Evolutionary conservation across 2,797 vertebrate genomes (phyloP).

Genomic region (Allobates femoralis): DNA sequence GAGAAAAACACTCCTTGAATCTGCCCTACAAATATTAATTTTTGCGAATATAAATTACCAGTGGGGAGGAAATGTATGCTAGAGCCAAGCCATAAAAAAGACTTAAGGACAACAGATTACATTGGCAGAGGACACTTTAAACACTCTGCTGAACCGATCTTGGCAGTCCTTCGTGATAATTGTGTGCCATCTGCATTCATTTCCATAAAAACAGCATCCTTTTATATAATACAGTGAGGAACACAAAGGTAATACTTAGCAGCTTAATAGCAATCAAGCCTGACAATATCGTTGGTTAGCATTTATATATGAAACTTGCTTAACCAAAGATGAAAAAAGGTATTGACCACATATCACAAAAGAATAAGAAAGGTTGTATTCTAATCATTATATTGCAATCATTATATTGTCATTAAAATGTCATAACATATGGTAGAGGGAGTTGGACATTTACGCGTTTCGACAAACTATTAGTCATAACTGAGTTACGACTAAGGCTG

Average conservation of each 20-base stretch:
- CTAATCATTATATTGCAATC: too few relatives aligned
- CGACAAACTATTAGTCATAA: too few relatives aligned
- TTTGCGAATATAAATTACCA: background rate
- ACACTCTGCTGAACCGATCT: conserved; percentile 40
- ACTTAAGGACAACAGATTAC: conserved; percentile 11
- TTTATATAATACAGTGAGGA: background rate
- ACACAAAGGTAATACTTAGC: background rate
- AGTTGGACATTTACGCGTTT: too few relatives aligned
- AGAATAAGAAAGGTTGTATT: too few relatives aligned
- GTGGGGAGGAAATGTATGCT: background rate
- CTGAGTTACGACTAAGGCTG: too few relatives aligned
- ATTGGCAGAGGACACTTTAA: conserved; percentile 20
- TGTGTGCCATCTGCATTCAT: conserved; percentile 30
- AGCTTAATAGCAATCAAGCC: background rate
- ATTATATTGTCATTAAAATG: too few relatives aligned
- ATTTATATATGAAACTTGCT: background rate
- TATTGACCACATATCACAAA: background rate
- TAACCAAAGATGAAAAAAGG: background rate
- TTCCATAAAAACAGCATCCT: conserved; percentile 7
- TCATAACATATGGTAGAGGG: too few relatives aligned
- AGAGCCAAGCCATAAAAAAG: conserved; percentile 22
- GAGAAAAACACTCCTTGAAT: background rate
- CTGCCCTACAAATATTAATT: conserved; percentile 21
- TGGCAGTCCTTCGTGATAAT: conserved; percentile 4
- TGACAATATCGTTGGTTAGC: background rate